A percentile compares a stretch with the other conserved stretches of the same genome.
phyloP scores from a whole-genome alignment of 2,888 invertebrate species.

The Oxycera nigricornis region DNA sequence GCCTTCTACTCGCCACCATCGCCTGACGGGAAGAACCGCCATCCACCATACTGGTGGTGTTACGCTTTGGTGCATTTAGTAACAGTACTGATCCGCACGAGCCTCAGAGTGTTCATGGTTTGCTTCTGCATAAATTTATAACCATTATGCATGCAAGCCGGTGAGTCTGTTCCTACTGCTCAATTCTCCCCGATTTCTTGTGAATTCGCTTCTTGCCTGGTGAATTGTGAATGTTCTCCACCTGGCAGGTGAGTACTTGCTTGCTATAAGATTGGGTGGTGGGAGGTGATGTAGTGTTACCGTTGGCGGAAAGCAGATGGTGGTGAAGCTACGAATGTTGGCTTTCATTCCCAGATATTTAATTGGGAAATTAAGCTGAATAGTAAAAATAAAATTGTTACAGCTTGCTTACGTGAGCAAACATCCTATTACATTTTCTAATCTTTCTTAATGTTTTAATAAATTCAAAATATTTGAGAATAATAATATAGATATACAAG shows the following conservation, averaged over 20 bases:
- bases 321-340: background rate
- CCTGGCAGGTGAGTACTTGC: background rate
- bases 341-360: too few species aligned
- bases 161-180: background rate
- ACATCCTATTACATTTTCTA: too few species aligned
- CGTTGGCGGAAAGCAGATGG: background rate
- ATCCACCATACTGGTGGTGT: slow-evolving; percentile 23
- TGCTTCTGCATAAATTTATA: slow-evolving; percentile 31
- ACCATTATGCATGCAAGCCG: background rate
- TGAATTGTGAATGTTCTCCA: slow-evolving; percentile 3
- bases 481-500: too few species aligned
- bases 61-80: slow-evolving; percentile 43
- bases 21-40: slow-evolving; percentile 18
- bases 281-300: background rate
- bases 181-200: background rate
- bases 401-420: too few species aligned
- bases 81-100: slow-evolving; percentile 40
- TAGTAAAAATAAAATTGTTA: too few species aligned
- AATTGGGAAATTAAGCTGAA: too few species aligned
- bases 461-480: too few species aligned
- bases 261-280: background rate
- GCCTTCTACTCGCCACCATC: slow-evolving; percentile 8
- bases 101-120: slow-evolving; percentile 33
- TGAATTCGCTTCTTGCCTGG: background rate
- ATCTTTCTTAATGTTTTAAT: too few species aligned